These are phyloP conservation scores for Herpetotheres cachinnans DNA, from an alignment of 2,113 vertebrate genomes.

Conservation along the genomic window DNA sequence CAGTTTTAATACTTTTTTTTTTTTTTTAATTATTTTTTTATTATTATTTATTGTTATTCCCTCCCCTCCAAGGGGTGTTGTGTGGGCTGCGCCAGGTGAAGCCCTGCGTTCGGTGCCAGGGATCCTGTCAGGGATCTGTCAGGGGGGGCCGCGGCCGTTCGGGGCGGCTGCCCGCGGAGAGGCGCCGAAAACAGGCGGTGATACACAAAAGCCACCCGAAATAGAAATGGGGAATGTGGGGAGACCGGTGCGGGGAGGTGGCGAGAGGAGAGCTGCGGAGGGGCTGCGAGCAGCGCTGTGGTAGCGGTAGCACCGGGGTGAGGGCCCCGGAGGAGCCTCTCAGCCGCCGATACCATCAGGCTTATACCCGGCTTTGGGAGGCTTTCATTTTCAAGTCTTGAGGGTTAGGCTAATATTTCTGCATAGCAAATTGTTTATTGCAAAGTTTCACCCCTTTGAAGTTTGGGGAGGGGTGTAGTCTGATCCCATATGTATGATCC, in stretches of 20 bases:
- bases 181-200: neutral
- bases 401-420: neutral
- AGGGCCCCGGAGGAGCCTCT: too few relatives aligned
- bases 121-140: neutral
- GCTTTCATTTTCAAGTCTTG: neutral
- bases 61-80: fast-evolving
- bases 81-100: neutral
- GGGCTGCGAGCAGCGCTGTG: neutral
- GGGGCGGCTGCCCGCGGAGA: neutral
- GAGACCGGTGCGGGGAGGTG: too few relatives aligned
- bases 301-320: too few relatives aligned
- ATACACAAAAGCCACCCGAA: neutral
- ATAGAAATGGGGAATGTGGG: neutral
- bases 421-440: neutral
- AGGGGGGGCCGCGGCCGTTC: neutral
- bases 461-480: neutral
- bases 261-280: too few relatives aligned
- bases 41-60: too few relatives aligned
- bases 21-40: too few relatives aligned
- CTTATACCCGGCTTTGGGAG: neutral
- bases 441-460: neutral
- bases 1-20: neutral
- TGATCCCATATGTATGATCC: neutral
- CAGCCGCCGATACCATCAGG: fast-evolving
- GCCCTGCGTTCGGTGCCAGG: neutral